A percentile compares a stretch with the other conserved stretches of the same genome.
Evolutionary conservation across 1,140 invertebrate species (phyloP).

Genomic region (Galendromus occidentalis): DNA sequence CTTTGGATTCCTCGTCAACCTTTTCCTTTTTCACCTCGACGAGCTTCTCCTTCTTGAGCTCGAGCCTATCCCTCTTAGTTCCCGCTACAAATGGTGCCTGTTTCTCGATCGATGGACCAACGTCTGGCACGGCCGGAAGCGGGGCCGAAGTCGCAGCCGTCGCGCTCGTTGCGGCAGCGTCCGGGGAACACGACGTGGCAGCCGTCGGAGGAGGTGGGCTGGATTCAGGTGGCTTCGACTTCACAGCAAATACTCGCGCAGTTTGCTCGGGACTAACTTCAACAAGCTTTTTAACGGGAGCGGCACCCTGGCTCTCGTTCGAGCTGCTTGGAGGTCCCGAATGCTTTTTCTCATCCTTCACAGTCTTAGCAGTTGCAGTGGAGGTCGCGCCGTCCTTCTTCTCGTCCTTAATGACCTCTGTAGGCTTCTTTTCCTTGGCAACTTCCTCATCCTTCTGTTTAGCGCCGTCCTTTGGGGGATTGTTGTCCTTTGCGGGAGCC

Average conservation of each 20-base stretch:
- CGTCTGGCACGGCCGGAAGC: neutral
- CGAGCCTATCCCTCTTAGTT: conserved; percentile 10
- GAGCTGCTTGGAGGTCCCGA: conserved; percentile 8
- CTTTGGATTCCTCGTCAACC: conserved; percentile 19
- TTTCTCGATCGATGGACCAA: neutral
- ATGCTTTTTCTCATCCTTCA: conserved; percentile 16
- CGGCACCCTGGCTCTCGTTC: conserved; percentile 12
- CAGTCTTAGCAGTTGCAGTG: conserved; percentile 13
- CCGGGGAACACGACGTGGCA: neutral
- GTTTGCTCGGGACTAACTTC: conserved; percentile 5
- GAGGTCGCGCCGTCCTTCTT: conserved; percentile 14
- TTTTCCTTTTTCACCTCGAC: neutral
- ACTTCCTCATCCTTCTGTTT: conserved; percentile 15
- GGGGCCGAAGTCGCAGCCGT: neutral
- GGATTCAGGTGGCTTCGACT: conserved; percentile 5
- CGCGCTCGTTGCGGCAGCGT: too few species aligned
- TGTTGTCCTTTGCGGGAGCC: conserved; percentile 19
- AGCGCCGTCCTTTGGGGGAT: conserved; percentile 17
- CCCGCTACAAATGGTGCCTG: neutral
- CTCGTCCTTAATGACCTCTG: conserved; percentile 16
- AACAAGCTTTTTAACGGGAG: conserved; percentile 10
- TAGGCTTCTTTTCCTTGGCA: conserved; percentile 16
- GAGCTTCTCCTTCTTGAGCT: neutral
- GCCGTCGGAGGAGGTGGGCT: neutral
- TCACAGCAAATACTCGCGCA: conserved; percentile 7